Percentiles rank a stretch among this genome's conserved stretches.
Conservation (phyloP, 2,888 invertebrate species). For the Idaea dimidiata region DNA sequence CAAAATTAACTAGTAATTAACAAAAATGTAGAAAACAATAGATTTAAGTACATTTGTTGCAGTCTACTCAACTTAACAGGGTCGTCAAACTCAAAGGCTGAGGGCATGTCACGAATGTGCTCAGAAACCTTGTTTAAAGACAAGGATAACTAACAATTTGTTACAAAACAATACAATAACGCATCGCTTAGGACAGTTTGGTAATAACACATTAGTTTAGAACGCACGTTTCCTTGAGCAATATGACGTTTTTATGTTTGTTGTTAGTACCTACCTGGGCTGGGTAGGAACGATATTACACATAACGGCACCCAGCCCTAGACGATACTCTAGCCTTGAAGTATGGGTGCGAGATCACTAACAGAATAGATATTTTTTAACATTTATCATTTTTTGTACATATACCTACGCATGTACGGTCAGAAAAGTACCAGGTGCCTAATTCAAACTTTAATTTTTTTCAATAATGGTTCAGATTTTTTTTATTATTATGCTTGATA, state of each 20-base stretch:
- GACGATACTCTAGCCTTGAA: no score
- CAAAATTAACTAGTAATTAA: no score
- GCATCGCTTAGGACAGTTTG: constrained; percentile 29
- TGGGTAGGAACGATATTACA: not conserved
- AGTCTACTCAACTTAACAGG: not conserved
- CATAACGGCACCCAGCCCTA: no score
- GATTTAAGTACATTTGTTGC: no score
- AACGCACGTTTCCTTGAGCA: constrained; percentile 33
- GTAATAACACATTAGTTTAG: constrained; percentile 28
- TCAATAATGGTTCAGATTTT: no score
- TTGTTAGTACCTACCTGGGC: constrained; percentile 11
- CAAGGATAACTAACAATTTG: constrained; percentile 6
- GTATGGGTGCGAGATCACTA: no score
- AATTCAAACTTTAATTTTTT: no score
- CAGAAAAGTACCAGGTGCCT: no score
- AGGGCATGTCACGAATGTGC: not conserved
- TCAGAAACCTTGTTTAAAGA: not conserved
- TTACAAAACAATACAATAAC: constrained; percentile 28
- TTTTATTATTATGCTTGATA: no score
- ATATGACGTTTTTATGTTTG: constrained; percentile 17
- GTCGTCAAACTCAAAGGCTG: not conserved
- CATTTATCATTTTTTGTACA: no score
- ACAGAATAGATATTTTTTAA: not conserved
- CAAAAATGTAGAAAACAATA: no score
- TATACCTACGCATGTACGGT: no score